These are phyloP conservation scores for Pogonomyrmex californicus DNA, from an alignment of 1,140 invertebrate species.

Conservation along the genomic window DNA sequence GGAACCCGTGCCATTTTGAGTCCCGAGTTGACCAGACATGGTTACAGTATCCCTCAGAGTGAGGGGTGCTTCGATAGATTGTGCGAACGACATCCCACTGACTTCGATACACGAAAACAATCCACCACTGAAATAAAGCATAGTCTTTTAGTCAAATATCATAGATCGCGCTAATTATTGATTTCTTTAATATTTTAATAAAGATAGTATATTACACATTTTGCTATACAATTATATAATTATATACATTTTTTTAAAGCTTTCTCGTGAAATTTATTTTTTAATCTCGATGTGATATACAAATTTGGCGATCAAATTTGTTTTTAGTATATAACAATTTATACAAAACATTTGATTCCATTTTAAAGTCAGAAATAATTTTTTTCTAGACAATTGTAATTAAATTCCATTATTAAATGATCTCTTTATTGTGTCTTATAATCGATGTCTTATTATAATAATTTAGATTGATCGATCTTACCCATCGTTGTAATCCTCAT, in stretches of 20 bases:
- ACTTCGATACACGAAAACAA: conserved; percentile 94
- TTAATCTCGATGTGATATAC: too few relatives aligned
- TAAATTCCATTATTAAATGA: conserved; percentile 61
- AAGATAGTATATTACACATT: too few relatives aligned
- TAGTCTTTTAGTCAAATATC: not conserved
- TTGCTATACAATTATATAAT: too few relatives aligned
- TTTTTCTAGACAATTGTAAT: not conserved
- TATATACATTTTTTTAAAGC: too few relatives aligned
- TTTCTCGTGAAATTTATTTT: too few relatives aligned
- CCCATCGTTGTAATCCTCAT: conserved; percentile 89
- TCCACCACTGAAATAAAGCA: conserved; percentile 86
- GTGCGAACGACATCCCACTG: conserved; percentile 95
- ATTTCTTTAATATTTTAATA: conserved; percentile 5
- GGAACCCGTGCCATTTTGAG: conserved; percentile 94
- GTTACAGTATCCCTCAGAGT: conserved; percentile 94
- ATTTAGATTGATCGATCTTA: conserved; percentile 74
- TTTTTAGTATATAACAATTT: too few relatives aligned
- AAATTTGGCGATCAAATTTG: too few relatives aligned
- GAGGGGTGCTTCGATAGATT: conserved; percentile 97
- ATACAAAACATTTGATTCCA: too few relatives aligned
- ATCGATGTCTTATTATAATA: conserved; percentile 17
- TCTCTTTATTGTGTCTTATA: conserved; percentile 4
- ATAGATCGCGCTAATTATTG: not conserved
- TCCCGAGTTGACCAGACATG: conserved; percentile 93
- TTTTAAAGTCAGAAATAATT: too few relatives aligned